Evolutionary conservation across 2,797 vertebrate genomes (phyloP).

Genomic region (Euthynnus affinis): DNA sequence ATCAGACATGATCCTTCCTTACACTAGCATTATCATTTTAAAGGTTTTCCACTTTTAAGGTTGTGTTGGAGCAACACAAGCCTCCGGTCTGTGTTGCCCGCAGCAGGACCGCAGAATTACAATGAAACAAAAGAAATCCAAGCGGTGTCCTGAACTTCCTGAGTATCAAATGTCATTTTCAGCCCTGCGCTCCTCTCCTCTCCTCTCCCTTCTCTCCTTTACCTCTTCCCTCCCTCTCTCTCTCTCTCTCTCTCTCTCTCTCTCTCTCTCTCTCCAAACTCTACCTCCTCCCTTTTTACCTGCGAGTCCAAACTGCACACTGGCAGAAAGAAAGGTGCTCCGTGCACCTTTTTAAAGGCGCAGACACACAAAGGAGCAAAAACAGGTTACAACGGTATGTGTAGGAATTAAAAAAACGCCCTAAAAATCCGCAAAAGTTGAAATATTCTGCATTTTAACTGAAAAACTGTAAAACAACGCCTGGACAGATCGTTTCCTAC

Average conservation of each 20-base stretch:
- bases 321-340: conserved; percentile 60
- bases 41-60: conserved; percentile 26
- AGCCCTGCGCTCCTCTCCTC: conserved; percentile 69
- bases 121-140: conserved; percentile 90
- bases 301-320: conserved; percentile 70
- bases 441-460: neutral
- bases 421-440: neutral
- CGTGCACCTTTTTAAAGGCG: conserved; percentile 77
- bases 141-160: conserved; percentile 88
- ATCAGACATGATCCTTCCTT: conserved; percentile 47
- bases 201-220: conserved; percentile 21
- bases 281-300: conserved; percentile 76
- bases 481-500: no score
- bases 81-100: conserved; percentile 50
- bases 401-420: neutral
- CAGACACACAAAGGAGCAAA: conserved; percentile 42
- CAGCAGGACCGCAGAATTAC: conserved; percentile 80
- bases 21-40: conserved; percentile 39
- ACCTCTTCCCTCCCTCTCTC: conserved; percentile 18
- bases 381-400: neutral
- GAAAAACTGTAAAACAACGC: neutral
- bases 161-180: conserved; percentile 89
- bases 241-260: conserved; percentile 9
- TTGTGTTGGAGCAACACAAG: conserved; percentile 42
- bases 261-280: conserved; percentile 50